Evolutionary conservation across 2,888 invertebrate genomes (phyloP).

Genomic region (Aproaerema taeniolella): DNA sequence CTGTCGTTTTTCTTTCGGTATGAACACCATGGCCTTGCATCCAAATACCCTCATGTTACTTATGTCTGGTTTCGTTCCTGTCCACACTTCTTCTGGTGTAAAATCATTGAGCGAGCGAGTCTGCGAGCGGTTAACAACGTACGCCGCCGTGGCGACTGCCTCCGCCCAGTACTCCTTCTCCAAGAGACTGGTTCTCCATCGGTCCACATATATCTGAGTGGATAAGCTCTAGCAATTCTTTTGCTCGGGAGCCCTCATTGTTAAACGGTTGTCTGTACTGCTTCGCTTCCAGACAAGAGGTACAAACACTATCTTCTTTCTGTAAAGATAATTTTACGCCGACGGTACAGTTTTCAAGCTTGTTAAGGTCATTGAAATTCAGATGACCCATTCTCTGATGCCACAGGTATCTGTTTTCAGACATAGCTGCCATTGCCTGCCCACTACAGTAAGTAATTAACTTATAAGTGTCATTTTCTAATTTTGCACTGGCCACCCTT

Average conservation of each 20-base stretch:
- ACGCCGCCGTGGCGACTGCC: slow-evolving; percentile 13
- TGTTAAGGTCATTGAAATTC: slow-evolving; percentile 14
- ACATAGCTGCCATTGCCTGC: slow-evolving; percentile 4
- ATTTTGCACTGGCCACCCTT: slow-evolving; percentile 13
- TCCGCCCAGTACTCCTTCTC: slow-evolving; percentile 13
- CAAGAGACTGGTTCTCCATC: slow-evolving; percentile 15
- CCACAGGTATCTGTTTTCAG: slow-evolving; percentile 12
- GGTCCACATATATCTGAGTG: slow-evolving; percentile 41
- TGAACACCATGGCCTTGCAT: slow-evolving; percentile 7
- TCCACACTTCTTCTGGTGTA: slow-evolving; percentile 10
- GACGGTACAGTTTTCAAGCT: slow-evolving; percentile 4
- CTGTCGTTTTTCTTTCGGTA: not conserved
- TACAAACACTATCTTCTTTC: slow-evolving; percentile 9
- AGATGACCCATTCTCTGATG: slow-evolving; percentile 18
- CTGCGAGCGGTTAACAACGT: slow-evolving; percentile 7
- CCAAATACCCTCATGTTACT: slow-evolving; percentile 9
- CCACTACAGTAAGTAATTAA: slow-evolving; percentile 8
- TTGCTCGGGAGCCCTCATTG: slow-evolving; percentile 13
- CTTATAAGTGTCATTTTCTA: slow-evolving; percentile 17
- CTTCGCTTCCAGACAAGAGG: slow-evolving; percentile 15
- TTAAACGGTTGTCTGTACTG: slow-evolving; percentile 16
- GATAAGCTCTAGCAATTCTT: slow-evolving; percentile 28
- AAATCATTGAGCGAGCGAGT: not conserved
- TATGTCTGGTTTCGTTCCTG: slow-evolving; percentile 7
- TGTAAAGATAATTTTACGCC: slow-evolving; percentile 7